Evolutionary conservation across 2,797 vertebrate species (phyloP).

Genomic region (Poeciliopsis turneri): DNA sequence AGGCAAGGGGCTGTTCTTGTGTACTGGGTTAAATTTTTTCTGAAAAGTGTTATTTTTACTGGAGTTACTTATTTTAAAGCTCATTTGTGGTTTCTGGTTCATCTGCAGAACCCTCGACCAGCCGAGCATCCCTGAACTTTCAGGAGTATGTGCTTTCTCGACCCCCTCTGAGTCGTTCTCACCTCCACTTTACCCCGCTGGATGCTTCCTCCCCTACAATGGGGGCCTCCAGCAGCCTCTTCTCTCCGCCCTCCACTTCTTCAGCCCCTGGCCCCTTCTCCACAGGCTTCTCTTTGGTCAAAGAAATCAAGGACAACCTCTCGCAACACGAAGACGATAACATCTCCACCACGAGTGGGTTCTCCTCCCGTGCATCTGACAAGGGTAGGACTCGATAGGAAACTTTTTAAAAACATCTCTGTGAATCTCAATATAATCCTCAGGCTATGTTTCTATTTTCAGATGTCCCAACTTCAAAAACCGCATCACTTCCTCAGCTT

Average conservation of each 20-base stretch:
- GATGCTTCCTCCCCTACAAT: conserved; percentile 83
- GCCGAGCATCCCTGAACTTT: conserved; percentile 89
- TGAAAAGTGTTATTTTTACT: background rate
- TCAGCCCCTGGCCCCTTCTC: conserved; percentile 82
- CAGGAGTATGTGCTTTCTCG: conserved; percentile 89
- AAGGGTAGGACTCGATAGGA: conserved; percentile 83
- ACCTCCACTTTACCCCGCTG: conserved; percentile 87
- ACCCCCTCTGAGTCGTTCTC: conserved; percentile 92
- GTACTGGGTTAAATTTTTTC: background rate
- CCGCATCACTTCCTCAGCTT: conserved; percentile 85
- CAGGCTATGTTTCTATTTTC: conserved; percentile 30
- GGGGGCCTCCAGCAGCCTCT: conserved; percentile 71
- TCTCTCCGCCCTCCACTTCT: conserved; percentile 93
- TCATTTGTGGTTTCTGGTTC: conserved; percentile 17
- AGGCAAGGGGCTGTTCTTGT: conserved; percentile 75
- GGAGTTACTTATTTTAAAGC: background rate
- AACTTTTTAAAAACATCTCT: background rate
- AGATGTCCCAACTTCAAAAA: conserved; percentile 94
- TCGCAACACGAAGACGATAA: conserved; percentile 99
- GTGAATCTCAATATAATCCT: background rate
- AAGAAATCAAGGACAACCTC: conserved; percentile 98
- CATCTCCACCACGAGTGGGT: conserved; percentile 99
- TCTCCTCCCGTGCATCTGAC: conserved; percentile 97
- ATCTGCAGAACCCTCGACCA: conserved; percentile 88
- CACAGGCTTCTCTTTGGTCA: conserved; percentile 90